Evolutionary conservation across 2,888 invertebrate genomes (phyloP).

Genomic region (Athalia circularis): DNA sequence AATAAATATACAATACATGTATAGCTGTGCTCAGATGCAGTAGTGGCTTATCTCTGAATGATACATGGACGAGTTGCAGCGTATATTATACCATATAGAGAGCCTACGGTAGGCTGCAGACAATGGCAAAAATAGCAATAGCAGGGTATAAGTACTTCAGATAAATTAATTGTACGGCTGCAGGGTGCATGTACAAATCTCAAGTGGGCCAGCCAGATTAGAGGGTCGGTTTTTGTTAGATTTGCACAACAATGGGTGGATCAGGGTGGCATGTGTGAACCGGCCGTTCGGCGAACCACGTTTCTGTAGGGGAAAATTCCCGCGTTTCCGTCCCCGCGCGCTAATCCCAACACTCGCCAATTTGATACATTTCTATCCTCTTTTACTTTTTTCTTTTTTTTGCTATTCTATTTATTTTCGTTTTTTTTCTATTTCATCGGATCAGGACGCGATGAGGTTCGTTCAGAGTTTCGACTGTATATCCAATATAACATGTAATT

Average conservation of each 20-base stretch:
- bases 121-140: slow-evolving; percentile 52
- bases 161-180: slow-evolving; percentile 70
- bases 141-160: slow-evolving; percentile 62
- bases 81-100: slow-evolving; percentile 4
- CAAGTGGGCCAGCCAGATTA: slow-evolving; percentile 71
- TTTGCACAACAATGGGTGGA: slow-evolving; percentile 73
- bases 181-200: slow-evolving; percentile 63
- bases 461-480: slow-evolving; percentile 1
- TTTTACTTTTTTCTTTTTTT: slow-evolving; percentile 19
- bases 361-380: slow-evolving; percentile 69
- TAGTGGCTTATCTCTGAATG: slow-evolving; percentile 36
- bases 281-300: slow-evolving; percentile 58
- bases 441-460: slow-evolving; percentile 21
- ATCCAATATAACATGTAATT: background rate
- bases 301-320: slow-evolving; percentile 17
- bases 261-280: slow-evolving; percentile 70
- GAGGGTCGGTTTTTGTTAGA: slow-evolving; percentile 72
- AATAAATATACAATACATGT: too few species aligned
- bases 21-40: too few species aligned
- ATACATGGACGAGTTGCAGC: slow-evolving; percentile 38
- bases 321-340: slow-evolving; percentile 40
- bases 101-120: slow-evolving; percentile 8
- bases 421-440: slow-evolving; percentile 56
- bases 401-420: slow-evolving; percentile 41
- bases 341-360: slow-evolving; percentile 70